Base-by-base conservation (phyloP, 2,797 vertebrate species). In the Acomys russatus region DNA sequence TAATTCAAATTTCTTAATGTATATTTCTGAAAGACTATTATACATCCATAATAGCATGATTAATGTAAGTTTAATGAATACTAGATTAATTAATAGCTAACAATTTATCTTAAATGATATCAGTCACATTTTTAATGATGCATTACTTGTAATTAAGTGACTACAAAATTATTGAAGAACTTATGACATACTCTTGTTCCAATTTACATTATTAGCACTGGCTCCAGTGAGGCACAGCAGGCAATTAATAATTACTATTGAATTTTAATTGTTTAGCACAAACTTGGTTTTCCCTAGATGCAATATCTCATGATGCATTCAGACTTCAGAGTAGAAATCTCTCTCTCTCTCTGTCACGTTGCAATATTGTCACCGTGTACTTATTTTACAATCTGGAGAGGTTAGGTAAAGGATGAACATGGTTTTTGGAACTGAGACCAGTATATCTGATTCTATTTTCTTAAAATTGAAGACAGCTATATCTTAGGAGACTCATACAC, bases 61-160 rank as follows among this genome's bases (percentile, higher is more conserved):
- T 90, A 92, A 93, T 95, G 22, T 56, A 90, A 85, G 20, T 80
- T 7, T 90, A 92, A 89, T 88, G 66, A 83, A 1, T 82, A 89
- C 51, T 68, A 61, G 35, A 77, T 95, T 96, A 90, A 91, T 91
- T 92, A 95, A 80, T 92, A 96, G 76, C 49, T 96, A 77, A 89
- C 25, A 76, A n/a, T 92, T 96, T 92, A 74, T 80, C 77, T 92
- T 87, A 90, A 92, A 91, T 78, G 18, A 4, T 95, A 91, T 79
- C 54, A 85, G 83, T 95, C 79, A 96, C 14, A 59, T 54, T 86
- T 95, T 97, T 80, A 97, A 96, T 88, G 88, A 90, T 84, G 66
- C 28, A 90, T 90, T 95, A 91, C 93, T 92, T 93, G 87, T 94
- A 59, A 78, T 92, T 94, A 86, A 88, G 25, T 71, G 73, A 92